These are phyloP conservation scores for Avahi laniger DNA, from an alignment of 2,797 vertebrate genomes.

Conservation along the genomic window DNA sequence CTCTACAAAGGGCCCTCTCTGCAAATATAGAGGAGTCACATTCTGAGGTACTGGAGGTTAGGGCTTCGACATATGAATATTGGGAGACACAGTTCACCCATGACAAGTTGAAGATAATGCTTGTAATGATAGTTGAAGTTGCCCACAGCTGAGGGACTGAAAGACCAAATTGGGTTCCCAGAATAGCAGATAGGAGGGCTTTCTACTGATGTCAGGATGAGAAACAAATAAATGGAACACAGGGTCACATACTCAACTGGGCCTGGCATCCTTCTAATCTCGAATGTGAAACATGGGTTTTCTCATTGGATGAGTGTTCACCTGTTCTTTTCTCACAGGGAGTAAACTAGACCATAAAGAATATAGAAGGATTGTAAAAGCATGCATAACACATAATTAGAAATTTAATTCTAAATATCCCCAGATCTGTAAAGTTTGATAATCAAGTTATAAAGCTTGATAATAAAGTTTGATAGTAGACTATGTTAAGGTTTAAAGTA, in stretches of 20 bases:
- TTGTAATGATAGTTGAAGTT: neutral
- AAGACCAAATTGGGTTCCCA: neutral
- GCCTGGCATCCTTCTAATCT: neutral
- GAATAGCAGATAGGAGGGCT: neutral
- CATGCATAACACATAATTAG: neutral
- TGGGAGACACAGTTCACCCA: neutral
- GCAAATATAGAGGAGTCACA: neutral
- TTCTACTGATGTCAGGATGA: neutral
- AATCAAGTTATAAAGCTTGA: no score
- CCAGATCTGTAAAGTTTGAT: neutral
- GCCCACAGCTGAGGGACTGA: neutral
- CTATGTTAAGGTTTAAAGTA: neutral
- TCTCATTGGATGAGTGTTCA: neutral
- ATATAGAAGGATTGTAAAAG: neutral
- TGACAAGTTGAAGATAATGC: neutral
- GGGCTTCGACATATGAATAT: neutral
- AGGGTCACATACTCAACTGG: neutral
- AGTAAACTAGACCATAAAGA: neutral
- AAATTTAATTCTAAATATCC: neutral
- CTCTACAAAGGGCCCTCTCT: neutral
- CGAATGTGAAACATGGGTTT: neutral
- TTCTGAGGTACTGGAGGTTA: neutral
- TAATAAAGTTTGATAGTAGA: no score
- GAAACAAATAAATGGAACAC: neutral
- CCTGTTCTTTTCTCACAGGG: neutral